A percentile compares a stretch with the other conserved stretches of the same genome.
Evolutionary conservation across 1,140 invertebrate species (phyloP).

Genomic region (Anthonomus grandis): DNA sequence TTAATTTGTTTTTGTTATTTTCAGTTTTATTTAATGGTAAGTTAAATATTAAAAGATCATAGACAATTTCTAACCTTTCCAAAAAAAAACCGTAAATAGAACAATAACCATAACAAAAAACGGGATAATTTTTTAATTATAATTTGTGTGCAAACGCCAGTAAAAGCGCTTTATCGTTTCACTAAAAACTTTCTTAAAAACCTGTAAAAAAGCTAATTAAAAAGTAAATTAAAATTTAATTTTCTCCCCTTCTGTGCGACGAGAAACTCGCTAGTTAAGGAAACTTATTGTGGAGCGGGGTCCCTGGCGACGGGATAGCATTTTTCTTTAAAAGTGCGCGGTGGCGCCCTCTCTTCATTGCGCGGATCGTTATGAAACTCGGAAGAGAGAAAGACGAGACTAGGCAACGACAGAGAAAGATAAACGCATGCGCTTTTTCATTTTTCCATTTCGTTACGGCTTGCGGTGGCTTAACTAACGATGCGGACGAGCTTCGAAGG

Average conservation of each 20-base stretch:
- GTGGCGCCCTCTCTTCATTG: conserved; percentile 37
- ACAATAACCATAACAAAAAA: too few species aligned
- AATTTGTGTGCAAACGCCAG: too few species aligned
- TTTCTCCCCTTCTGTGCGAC: background rate
- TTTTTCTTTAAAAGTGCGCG: conserved; percentile 47
- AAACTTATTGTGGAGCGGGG: conserved; percentile 42
- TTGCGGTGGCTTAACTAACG: background rate
- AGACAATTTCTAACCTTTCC: too few species aligned
- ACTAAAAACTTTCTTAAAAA: background rate
- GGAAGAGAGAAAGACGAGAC: too few species aligned
- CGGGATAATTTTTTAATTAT: too few species aligned
- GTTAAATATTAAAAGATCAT: too few species aligned
- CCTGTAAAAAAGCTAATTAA: conserved; percentile 8
- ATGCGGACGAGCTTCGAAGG: background rate
- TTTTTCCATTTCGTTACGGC: conserved; percentile 4
- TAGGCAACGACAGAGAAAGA: background rate
- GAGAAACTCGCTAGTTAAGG: conserved; percentile 17
- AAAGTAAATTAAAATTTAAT: conserved; percentile 16
- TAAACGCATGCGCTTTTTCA: conserved; percentile 40
- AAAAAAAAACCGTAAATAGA: too few species aligned
- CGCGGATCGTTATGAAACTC: conserved; percentile 46
- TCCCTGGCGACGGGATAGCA: conserved; percentile 45
- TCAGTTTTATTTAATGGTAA: too few species aligned
- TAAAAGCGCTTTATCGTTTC: too few species aligned
- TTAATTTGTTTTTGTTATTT: too few species aligned